phyloP scores from a whole-genome alignment of 1,140 invertebrate genomes.

The Danaus melanippus region DNA sequence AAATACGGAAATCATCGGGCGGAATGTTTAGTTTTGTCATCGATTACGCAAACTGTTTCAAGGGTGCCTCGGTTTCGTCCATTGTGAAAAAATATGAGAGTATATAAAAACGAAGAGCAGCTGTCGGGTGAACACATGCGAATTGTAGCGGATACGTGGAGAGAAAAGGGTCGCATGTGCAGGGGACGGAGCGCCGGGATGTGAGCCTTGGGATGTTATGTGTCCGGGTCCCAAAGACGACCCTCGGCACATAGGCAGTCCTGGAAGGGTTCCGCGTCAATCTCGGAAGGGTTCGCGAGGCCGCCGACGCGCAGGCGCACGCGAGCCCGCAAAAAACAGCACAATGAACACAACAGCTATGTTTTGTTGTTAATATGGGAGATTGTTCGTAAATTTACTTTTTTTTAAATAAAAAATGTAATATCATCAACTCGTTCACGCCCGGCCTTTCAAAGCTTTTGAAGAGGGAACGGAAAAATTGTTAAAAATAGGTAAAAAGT shows the following conservation, averaged over 20 bases:
- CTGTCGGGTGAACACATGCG: constrained; percentile 68
- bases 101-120: constrained; percentile 68
- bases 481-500: constrained; percentile 69
- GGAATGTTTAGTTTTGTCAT: constrained; percentile 73
- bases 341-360: constrained; percentile 62
- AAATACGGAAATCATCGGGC: constrained; percentile 71
- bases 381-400: constrained; percentile 68
- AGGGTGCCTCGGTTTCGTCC: constrained; percentile 59
- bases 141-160: constrained; percentile 52
- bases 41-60: constrained; percentile 73
- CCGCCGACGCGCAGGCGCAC: constrained; percentile 70
- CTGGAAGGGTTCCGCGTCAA: constrained; percentile 60
- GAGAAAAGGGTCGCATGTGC: constrained; percentile 38
- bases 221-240: constrained; percentile 29
- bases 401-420: constrained; percentile 65
- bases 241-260: constrained; percentile 47
- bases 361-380: constrained; percentile 68
- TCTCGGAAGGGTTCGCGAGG: constrained; percentile 60
- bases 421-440: constrained; percentile 73
- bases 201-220: constrained; percentile 18
- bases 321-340: constrained; percentile 66
- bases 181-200: constrained; percentile 10
- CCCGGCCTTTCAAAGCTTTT: constrained; percentile 67
- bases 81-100: constrained; percentile 70
- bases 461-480: constrained; percentile 64